Evolutionary conservation across 2,888 invertebrate genomes (phyloP).

Genomic region (Mechanitis mazaeus): DNA sequence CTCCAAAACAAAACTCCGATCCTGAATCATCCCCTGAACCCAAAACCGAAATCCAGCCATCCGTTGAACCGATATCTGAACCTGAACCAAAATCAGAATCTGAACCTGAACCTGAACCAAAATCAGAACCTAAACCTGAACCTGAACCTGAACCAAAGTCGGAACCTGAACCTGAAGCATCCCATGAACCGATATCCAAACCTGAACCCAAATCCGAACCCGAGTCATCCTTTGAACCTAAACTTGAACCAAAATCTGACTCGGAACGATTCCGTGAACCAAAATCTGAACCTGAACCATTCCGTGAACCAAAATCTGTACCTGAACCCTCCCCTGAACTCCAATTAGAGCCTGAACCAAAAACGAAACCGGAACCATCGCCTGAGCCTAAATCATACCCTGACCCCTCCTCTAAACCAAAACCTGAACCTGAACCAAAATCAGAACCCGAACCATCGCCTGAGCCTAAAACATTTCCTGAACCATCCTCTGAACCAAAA

Average conservation of each 20-base stretch:
- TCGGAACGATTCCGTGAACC: slow-evolving; percentile 31
- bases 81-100: slow-evolving; percentile 60
- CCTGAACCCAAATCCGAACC: slow-evolving; percentile 65
- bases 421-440: slow-evolving; percentile 59
- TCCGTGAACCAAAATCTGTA: slow-evolving; percentile 52
- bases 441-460: slow-evolving; percentile 51
- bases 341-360: slow-evolving; percentile 40
- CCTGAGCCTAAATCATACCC: slow-evolving; percentile 58
- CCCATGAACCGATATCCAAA: slow-evolving; percentile 65
- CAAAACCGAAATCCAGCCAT: no score
- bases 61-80: no score
- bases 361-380: slow-evolving; percentile 53
- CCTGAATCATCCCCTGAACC: slow-evolving; percentile 55
- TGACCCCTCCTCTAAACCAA: slow-evolving; percentile 48
- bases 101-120: slow-evolving; percentile 52
- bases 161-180: slow-evolving; percentile 48
- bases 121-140: slow-evolving; percentile 51
- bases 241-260: slow-evolving; percentile 44
- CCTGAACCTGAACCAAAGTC: slow-evolving; percentile 35
- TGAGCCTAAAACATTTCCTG: slow-evolving; percentile 55
- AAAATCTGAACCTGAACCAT: slow-evolving; percentile 48
- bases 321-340: slow-evolving; percentile 50
- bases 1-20: slow-evolving; percentile 50
- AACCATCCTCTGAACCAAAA: slow-evolving; percentile 54
- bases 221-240: slow-evolving; percentile 50